A percentile compares a stretch with the other conserved stretches of the same genome.
Conservation (phyloP, 2,888 invertebrate species). For the Macaria notata region DNA sequence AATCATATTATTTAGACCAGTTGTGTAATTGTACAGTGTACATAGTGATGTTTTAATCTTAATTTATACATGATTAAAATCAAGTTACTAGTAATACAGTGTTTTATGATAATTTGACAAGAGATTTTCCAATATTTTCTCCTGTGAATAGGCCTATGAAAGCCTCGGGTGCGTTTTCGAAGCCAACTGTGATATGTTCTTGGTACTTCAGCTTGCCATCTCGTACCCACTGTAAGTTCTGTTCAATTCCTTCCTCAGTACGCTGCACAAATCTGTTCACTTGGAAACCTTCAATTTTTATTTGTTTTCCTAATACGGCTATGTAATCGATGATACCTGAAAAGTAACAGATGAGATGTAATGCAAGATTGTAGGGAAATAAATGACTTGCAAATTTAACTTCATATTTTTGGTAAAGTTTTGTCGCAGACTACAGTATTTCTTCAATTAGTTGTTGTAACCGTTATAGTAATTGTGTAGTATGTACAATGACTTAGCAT, state of each 20-base stretch:
- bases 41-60: background rate
- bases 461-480: too few relatives aligned
- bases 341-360: too few relatives aligned
- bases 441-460: too few relatives aligned
- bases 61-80: background rate
- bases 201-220: slow-evolving; percentile 85
- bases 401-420: too few relatives aligned
- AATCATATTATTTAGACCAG: background rate
- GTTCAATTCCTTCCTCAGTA: slow-evolving; percentile 81
- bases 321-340: too few relatives aligned
- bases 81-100: slow-evolving; percentile 2
- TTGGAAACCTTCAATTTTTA: slow-evolving; percentile 85
- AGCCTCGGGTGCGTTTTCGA: slow-evolving; percentile 85
- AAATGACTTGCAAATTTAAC: too few relatives aligned
- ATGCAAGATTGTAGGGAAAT: too few relatives aligned
- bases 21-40: background rate
- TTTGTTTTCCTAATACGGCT: slow-evolving; percentile 68
- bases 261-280: slow-evolving; percentile 76
- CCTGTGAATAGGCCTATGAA: slow-evolving; percentile 84
- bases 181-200: slow-evolving; percentile 85
- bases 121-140: slow-evolving; percentile 85
- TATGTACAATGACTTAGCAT: too few relatives aligned
- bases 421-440: too few relatives aligned
- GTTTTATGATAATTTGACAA: slow-evolving; percentile 78
- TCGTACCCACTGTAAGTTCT: slow-evolving; percentile 84